These are phyloP conservation scores for Alcis repandata DNA, from an alignment of 2,888 invertebrate genomes.

Conservation along the genomic window DNA sequence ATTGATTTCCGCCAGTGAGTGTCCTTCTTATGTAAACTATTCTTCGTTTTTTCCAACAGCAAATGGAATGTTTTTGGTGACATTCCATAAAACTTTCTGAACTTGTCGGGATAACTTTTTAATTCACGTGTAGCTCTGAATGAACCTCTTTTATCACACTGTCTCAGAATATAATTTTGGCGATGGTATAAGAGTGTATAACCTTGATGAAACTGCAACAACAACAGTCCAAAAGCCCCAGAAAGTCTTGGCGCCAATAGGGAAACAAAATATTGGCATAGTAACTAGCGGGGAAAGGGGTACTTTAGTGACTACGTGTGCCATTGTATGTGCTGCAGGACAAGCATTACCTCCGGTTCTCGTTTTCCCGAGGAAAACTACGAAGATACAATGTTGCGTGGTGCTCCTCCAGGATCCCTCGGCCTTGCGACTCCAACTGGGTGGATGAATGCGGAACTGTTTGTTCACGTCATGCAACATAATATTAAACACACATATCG, in stretches of 20 bases:
- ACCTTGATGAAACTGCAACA: slow-evolving; percentile 17
- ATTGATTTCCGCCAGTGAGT: too few relatives aligned
- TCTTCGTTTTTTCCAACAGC: too few relatives aligned
- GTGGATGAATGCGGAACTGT: slow-evolving; percentile 62
- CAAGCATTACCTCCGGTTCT: slow-evolving; percentile 42
- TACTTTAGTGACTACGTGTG: slow-evolving; percentile 40
- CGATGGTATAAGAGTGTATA: slow-evolving; percentile 12
- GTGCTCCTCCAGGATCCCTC: slow-evolving; percentile 40
- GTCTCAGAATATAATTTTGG: too few relatives aligned
- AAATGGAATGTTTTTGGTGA: too few relatives aligned
- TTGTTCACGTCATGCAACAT: slow-evolving; percentile 60
- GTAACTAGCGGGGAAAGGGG: slow-evolving; percentile 27
- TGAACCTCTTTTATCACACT: too few relatives aligned
- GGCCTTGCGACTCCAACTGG: slow-evolving; percentile 51
- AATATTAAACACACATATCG: slow-evolving; percentile 54
- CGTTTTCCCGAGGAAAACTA: slow-evolving; percentile 42
- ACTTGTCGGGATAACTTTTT: too few relatives aligned
- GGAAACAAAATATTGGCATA: slow-evolving; percentile 16
- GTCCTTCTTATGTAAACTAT: too few relatives aligned
- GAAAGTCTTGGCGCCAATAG: slow-evolving; percentile 28
- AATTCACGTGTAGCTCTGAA: too few relatives aligned
- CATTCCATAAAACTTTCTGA: too few relatives aligned
- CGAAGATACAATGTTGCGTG: slow-evolving; percentile 16
- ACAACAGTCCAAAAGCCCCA: slow-evolving; percentile 29
- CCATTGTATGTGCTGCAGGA: slow-evolving; percentile 39